Conservation (phyloP, 1,140 invertebrate genomes). For the Euura saliciscinereae region DNA sequence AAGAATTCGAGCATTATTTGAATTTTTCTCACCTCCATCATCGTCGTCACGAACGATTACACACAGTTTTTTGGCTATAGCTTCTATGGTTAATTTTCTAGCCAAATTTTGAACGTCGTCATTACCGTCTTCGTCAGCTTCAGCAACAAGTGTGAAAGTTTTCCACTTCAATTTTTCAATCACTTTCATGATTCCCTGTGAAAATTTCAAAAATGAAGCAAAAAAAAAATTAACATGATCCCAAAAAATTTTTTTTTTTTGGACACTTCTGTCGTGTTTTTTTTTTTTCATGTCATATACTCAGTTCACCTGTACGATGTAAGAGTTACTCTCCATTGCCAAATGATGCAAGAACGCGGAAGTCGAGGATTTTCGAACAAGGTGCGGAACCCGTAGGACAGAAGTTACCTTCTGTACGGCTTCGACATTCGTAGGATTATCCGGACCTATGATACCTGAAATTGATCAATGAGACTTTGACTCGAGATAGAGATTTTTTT, state of each 20-base stretch:
- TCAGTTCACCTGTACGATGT: conserved; percentile 43
- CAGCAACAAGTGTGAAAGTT: conserved; percentile 46
- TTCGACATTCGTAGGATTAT: conserved; percentile 46
- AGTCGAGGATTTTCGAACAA: conserved; percentile 46
- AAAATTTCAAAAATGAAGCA: conserved; percentile 11
- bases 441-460: conserved; percentile 56
- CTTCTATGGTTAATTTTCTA: conserved; percentile 45
- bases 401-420: conserved; percentile 55
- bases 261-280: not conserved
- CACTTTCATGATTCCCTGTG: conserved; percentile 42
- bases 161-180: conserved; percentile 50
- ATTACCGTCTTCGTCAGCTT: conserved; percentile 36
- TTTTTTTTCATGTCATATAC: too few species aligned
- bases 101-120: conserved; percentile 50
- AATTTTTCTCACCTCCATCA: conserved; percentile 26
- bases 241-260: not conserved
- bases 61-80: conserved; percentile 44
- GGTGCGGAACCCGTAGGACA: conserved; percentile 53
- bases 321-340: conserved; percentile 47
- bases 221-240: not conserved
- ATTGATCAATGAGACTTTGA: conserved; percentile 3
- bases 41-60: conserved; percentile 49
- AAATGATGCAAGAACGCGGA: conserved; percentile 49
- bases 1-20: too few species aligned
- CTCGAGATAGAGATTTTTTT: too few species aligned